Base-by-base conservation (phyloP, 2,888 invertebrate genomes). In the Caenorhabditis auriculariae region DNA sequence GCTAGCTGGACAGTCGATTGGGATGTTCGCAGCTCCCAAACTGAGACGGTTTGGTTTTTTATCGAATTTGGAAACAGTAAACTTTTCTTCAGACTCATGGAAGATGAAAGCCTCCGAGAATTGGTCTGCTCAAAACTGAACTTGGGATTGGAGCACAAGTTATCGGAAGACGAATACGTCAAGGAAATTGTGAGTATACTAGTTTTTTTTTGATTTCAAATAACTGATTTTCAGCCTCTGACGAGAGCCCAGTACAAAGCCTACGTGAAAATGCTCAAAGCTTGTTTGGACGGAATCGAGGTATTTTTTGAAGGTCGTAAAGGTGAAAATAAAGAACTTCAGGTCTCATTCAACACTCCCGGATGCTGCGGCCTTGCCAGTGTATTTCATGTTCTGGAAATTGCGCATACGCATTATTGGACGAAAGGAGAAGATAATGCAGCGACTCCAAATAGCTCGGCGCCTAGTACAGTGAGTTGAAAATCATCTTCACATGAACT, bases 341-440 rank as follows among this genome's bases (percentile, higher is more conserved):
- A n/a, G n/a, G 56, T 69, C 5, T 76, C 72, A 3, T 79, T 74
- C 57, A 75, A 76, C 53, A 75, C 76, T n/a, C 79, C 91, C 77
- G 94, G 95, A 0, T 86, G 93, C 1, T 95, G 95, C 32, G 98
- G 98, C 23, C 93, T 95, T 90, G 85, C 86, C 1, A 93, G 94
- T 3, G 93, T 94, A 0, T 95, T 93, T 83, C 93, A 94, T 84
- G 86, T 96, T 69, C 89, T 96, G 78, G 98, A 99, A 86, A 93
- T 99, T 81, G 91, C 93, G 2, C 96, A 99, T 83, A 99, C 98
- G 0, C 96, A 98, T 84, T 99, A 90, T 82, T 94, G 93, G 80
- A 63, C 69, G 6, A 67, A 75, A 28, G 66, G 69, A 6, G 52
- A 49, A 4, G 63, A 63, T 9, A 41, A 38, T 26, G 58, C 43